phyloP scores from a whole-genome alignment of 1,140 invertebrate genomes.

The Scaptomyza montana region DNA sequence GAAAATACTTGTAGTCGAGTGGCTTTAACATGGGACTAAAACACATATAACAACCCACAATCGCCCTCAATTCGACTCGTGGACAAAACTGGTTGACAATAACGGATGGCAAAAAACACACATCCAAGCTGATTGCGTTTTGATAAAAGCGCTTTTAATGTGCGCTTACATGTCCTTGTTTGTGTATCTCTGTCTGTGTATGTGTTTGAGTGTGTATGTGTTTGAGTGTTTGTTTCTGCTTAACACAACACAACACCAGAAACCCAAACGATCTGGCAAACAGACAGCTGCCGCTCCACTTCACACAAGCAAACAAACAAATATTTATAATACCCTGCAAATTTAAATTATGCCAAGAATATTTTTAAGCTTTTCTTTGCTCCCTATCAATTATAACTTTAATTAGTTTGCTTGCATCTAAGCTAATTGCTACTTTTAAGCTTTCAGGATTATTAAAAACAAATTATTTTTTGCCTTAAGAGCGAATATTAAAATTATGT shows the following conservation, averaged over 20 bases:
- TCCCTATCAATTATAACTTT: background rate
- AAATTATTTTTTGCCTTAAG: too few species aligned
- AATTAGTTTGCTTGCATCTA: background rate
- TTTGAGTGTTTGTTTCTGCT: slow-evolving; percentile 9
- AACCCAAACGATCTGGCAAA: slow-evolving; percentile 12
- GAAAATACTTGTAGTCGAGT: slow-evolving; percentile 2
- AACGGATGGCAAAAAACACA: slow-evolving; percentile 32
- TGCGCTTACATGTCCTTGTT: background rate
- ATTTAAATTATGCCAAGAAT: background rate
- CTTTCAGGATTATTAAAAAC: background rate
- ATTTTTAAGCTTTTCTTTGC: background rate
- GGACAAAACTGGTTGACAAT: slow-evolving; percentile 13
- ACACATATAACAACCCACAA: slow-evolving; percentile 9
- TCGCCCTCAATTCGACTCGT: background rate
- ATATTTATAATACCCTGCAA: slow-evolving; percentile 33
- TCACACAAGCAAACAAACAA: slow-evolving; percentile 39
- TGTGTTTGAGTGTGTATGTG: background rate
- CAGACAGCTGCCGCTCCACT: slow-evolving; percentile 40
- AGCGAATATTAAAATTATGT: background rate
- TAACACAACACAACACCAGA: slow-evolving; percentile 9
- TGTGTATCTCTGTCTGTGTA: background rate
- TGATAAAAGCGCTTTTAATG: slow-evolving; percentile 47
- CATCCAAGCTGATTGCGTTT: slow-evolving; percentile 55
- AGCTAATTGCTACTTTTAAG: background rate
- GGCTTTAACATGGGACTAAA: slow-evolving; percentile 6